Evolutionary conservation across 2,113 vertebrate genomes (phyloP).

Genomic region (Carassius carassius): DNA sequence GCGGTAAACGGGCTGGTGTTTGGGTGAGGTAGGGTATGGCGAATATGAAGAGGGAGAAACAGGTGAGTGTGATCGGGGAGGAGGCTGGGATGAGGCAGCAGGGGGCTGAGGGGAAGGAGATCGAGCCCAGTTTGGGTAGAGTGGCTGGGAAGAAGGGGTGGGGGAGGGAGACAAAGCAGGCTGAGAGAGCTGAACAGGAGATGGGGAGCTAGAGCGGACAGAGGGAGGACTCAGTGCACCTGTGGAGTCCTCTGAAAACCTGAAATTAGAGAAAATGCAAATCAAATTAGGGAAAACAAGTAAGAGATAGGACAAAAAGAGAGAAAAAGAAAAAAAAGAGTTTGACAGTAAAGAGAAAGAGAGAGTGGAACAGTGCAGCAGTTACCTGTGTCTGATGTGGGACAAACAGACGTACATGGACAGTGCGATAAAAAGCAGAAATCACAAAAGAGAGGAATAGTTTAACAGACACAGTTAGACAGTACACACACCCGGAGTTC

Average conservation of each 20-base stretch:
- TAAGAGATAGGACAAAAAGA: constrained; percentile 48
- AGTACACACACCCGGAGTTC: constrained; percentile 3
- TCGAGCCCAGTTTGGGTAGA: constrained; percentile 73
- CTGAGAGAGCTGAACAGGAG: constrained; percentile 75
- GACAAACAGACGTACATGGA: constrained; percentile 63
- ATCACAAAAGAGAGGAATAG: constrained; percentile 64
- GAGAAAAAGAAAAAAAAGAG: constrained; percentile 51
- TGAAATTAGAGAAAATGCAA: constrained; percentile 55
- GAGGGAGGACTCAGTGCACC: constrained; percentile 81
- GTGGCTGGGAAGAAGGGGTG: constrained; percentile 69
- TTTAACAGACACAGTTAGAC: constrained; percentile 61
- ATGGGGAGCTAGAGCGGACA: constrained; percentile 76
- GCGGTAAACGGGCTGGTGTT: constrained; percentile 77
- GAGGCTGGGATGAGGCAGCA: constrained; percentile 73
- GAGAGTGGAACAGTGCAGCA: constrained; percentile 40
- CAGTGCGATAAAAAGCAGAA: constrained; percentile 63
- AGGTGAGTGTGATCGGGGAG: constrained; percentile 77
- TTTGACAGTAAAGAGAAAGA: constrained; percentile 46
- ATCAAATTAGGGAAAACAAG: constrained; percentile 28
- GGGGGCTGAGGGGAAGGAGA: constrained; percentile 79
- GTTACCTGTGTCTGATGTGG: constrained; percentile 74
- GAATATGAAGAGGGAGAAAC: constrained; percentile 80
- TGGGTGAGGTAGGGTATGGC: constrained; percentile 80
- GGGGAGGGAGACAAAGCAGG: constrained; percentile 76
- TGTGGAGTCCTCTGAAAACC: constrained; percentile 85